Evolutionary conservation across 2,797 vertebrate species (phyloP).

Genomic region (Poeciliopsis presidionis): DNA sequence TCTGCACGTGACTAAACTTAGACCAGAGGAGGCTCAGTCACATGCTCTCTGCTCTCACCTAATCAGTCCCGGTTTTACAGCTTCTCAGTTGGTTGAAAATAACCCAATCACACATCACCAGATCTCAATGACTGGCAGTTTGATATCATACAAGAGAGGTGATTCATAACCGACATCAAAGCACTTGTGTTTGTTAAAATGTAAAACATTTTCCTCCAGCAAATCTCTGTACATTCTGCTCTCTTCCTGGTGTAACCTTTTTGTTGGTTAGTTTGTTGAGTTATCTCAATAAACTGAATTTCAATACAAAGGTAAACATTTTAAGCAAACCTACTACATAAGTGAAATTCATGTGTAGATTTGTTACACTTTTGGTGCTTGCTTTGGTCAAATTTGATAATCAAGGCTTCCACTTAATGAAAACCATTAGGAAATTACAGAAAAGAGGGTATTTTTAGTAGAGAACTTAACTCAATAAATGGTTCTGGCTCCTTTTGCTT

Average conservation of each 20-base stretch:
- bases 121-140: neutral
- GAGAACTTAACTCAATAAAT: neutral
- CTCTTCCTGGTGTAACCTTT: neutral
- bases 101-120: constrained; percentile 39
- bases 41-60: neutral
- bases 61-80: constrained; percentile 22
- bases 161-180: neutral
- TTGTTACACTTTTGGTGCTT: neutral
- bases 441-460: neutral
- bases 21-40: constrained; percentile 18
- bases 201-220: neutral
- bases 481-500: neutral
- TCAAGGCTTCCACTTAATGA: neutral
- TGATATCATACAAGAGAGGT: neutral
- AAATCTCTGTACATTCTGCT: neutral
- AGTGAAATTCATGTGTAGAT: neutral
- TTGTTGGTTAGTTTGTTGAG: neutral
- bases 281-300: neutral
- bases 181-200: neutral
- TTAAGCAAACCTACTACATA: neutral
- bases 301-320: neutral
- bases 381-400: neutral
- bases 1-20: constrained; percentile 57
- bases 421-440: neutral
- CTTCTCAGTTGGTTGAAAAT: constrained; percentile 36